A percentile compares a stretch with the other conserved stretches of the same genome.
Evolutionary conservation across 2,113 vertebrate species (phyloP).

Genomic region (Ptychochromis oligacanthus): DNA sequence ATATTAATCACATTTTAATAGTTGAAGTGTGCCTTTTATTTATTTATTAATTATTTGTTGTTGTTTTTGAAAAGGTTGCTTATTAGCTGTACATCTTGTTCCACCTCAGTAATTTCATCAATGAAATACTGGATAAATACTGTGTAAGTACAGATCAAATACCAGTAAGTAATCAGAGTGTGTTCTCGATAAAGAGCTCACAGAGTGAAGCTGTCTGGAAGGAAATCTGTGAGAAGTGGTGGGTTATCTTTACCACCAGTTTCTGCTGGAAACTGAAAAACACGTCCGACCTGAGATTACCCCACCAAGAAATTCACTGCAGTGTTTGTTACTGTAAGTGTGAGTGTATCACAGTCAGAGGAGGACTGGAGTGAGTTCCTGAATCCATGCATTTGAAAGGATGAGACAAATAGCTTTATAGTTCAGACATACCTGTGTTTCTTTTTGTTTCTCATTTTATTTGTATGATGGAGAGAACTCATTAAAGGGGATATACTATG

Average conservation of each 20-base stretch:
- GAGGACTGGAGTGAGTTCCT: too few relatives aligned
- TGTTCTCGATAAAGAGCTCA: neutral
- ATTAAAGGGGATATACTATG: neutral
- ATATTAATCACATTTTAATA: neutral
- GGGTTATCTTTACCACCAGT: neutral
- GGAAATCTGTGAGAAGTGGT: neutral
- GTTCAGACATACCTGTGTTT: accelerated
- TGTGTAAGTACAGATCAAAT: neutral
- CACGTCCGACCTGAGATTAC: neutral
- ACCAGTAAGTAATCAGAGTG: neutral
- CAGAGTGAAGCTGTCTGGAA: neutral
- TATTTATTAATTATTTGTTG: neutral
- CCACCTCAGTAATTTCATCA: neutral
- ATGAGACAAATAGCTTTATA: too few relatives aligned
- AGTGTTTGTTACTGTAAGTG: accelerated
- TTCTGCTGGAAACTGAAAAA: neutral
- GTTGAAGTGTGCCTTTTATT: too few relatives aligned
- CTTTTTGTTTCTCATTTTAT: neutral
- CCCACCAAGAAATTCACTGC: accelerated
- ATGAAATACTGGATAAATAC: neutral
- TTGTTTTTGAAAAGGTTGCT: accelerated
- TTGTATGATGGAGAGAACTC: neutral
- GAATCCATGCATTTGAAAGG: too few relatives aligned
- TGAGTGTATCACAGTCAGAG: neutral
- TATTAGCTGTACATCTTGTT: neutral